These are phyloP conservation scores for Papilio gigon DNA, from an alignment of 2,888 invertebrate species.

Conservation along the genomic window DNA sequence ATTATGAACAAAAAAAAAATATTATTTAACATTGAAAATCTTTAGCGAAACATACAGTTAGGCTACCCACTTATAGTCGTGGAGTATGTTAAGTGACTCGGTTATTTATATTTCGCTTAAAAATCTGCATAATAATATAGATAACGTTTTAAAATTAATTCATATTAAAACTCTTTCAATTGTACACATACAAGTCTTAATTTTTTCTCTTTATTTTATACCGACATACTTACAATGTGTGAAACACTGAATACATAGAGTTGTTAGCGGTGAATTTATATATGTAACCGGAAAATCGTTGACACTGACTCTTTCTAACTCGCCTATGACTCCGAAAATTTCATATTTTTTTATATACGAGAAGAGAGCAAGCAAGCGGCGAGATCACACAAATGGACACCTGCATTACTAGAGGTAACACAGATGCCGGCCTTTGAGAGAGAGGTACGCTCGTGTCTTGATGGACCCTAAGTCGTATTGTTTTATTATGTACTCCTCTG, in stretches of 20 bases:
- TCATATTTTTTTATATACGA: too few relatives aligned
- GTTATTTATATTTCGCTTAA: constrained; percentile 25
- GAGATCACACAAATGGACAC: neutral
- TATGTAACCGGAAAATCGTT: neutral
- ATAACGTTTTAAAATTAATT: constrained; percentile 42
- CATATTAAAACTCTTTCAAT: constrained; percentile 22
- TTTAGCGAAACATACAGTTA: constrained; percentile 45
- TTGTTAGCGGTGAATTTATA: constrained; percentile 43
- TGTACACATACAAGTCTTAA: neutral
- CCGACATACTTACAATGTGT: constrained; percentile 49
- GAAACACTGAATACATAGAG: constrained; percentile 46
- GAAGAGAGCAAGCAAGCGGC: neutral
- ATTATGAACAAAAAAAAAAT: constrained; percentile 16
- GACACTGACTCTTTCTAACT: neutral
- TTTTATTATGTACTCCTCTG: too few relatives aligned
- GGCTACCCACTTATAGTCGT: constrained; percentile 40
- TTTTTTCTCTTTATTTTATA: constrained; percentile 20
- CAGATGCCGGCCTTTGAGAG: too few relatives aligned
- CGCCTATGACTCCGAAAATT: too few relatives aligned
- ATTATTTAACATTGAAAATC: constrained; percentile 39
- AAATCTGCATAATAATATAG: constrained; percentile 31
- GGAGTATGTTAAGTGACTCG: constrained; percentile 40
- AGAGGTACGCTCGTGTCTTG: too few relatives aligned
- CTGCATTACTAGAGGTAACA: too few relatives aligned
- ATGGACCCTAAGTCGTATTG: too few relatives aligned